A percentile compares a stretch with the other conserved stretches of the same genome.
These are phyloP conservation scores for Drosophila ezoana DNA, from an alignment of 2,888 invertebrate species.

Conservation along the genomic window DNA sequence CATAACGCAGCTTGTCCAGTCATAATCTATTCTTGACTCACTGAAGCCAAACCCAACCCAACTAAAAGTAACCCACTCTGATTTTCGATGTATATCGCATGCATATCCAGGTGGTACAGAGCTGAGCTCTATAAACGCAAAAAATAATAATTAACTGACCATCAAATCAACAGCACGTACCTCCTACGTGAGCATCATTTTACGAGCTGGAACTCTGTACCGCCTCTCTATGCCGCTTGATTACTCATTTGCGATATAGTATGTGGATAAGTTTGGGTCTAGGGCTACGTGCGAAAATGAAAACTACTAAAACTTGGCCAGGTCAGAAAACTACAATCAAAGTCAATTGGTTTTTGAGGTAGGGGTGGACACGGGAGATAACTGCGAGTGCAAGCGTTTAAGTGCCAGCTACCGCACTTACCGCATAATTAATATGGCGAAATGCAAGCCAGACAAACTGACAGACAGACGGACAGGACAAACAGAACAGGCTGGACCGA, in stretches of 20 bases:
- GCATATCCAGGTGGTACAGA: slow-evolving; percentile 42
- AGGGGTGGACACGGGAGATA: not conserved
- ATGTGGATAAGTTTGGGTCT: slow-evolving; percentile 10
- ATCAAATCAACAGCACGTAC: slow-evolving; percentile 85
- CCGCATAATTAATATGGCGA: slow-evolving; percentile 78
- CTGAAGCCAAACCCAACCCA: slow-evolving; percentile 23
- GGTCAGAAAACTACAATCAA: slow-evolving; percentile 62
- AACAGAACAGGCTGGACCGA: slow-evolving; percentile 30
- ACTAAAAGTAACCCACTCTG: slow-evolving; percentile 26
- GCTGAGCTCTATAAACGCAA: slow-evolving; percentile 72
- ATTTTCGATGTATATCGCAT: slow-evolving; percentile 61
- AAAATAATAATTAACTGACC: slow-evolving; percentile 83
- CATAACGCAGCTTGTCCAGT: slow-evolving; percentile 40
- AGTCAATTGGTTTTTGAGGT: slow-evolving; percentile 53
- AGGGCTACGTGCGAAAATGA: slow-evolving; percentile 72
- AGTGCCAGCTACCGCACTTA: slow-evolving; percentile 60
- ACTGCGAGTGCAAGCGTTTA: slow-evolving; percentile 44
- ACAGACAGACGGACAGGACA: slow-evolving; percentile 24
- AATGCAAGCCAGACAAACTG: slow-evolving; percentile 52
- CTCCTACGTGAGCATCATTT: slow-evolving; percentile 85
- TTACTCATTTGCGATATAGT: slow-evolving; percentile 72
- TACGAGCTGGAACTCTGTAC: slow-evolving; percentile 49
- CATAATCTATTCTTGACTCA: slow-evolving; percentile 55
- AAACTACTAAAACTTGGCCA: slow-evolving; percentile 58
- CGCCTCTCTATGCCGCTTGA: slow-evolving; percentile 52